A percentile compares a stretch with the other conserved stretches of the same genome.
These are phyloP conservation scores for Halcyon smyrnensis DNA, from an alignment of 2,797 vertebrate genomes.

Conservation along the genomic window DNA sequence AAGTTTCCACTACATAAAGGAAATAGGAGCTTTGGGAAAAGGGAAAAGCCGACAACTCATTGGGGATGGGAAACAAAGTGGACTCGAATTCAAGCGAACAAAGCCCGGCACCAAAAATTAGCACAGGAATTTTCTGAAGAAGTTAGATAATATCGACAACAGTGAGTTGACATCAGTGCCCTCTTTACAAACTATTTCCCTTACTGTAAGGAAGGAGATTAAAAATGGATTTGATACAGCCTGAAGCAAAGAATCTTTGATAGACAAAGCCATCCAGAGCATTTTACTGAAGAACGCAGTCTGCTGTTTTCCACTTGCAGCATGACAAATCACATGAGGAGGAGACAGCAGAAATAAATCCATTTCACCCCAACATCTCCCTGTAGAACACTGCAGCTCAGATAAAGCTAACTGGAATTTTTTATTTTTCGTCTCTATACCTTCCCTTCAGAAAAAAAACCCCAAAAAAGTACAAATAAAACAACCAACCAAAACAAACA, in stretches of 20 bases:
- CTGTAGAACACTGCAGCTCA: neutral
- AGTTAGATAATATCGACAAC: neutral
- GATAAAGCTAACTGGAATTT: neutral
- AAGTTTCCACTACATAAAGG: neutral
- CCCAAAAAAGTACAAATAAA: neutral
- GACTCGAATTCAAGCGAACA: neutral
- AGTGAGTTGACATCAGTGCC: neutral
- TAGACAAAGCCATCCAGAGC: neutral
- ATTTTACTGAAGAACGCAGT: constrained; percentile 12
- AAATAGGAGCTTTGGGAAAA: neutral
- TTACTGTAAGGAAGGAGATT: neutral
- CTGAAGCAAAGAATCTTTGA: constrained; percentile 16
- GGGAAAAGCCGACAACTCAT: neutral
- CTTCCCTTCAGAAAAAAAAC: neutral
- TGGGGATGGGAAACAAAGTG: neutral
- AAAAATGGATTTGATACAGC: constrained; percentile 19
- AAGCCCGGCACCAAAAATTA: constrained; percentile 14
- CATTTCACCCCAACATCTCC: neutral
- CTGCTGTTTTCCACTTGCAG: neutral
- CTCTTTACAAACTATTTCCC: neutral
- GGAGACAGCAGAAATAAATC: constrained; percentile 19
- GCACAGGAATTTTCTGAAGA: neutral
- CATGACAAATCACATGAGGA: constrained; percentile 16
- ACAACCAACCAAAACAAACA: neutral
- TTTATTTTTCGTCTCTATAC: neutral